Evolutionary conservation across 2,797 vertebrate species (phyloP).

Genomic region (Enteromius viviparus): DNA sequence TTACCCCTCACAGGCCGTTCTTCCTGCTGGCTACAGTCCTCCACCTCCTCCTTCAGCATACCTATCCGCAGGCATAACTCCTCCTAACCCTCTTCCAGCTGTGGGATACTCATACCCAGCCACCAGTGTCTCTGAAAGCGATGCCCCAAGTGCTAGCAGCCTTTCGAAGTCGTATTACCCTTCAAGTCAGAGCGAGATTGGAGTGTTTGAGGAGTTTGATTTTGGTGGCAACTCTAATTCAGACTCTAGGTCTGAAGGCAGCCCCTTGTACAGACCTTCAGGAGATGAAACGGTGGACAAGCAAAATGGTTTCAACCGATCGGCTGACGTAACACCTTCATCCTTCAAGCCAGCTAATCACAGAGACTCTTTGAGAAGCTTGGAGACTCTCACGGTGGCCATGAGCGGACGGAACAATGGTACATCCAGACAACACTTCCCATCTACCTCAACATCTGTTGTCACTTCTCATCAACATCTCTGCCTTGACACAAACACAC

Average conservation of each 20-base stretch:
- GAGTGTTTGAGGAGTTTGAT: slow-evolving; percentile 92
- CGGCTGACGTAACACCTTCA: slow-evolving; percentile 86
- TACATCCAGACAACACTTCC: slow-evolving; percentile 46
- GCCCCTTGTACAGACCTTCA: slow-evolving; percentile 92
- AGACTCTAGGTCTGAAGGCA: slow-evolving; percentile 71
- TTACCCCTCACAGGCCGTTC: slow-evolving; percentile 89
- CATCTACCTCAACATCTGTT: slow-evolving; percentile 58
- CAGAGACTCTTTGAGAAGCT: slow-evolving; percentile 52
- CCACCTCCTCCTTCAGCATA: slow-evolving; percentile 91
- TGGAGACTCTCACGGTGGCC: slow-evolving; percentile 54
- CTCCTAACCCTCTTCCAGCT: slow-evolving; percentile 90
- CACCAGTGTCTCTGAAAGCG: slow-evolving; percentile 87
- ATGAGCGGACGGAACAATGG: slow-evolving; percentile 38
- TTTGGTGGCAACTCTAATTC: slow-evolving; percentile 74
- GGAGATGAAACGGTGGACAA: slow-evolving; percentile 73
- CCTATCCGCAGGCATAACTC: slow-evolving; percentile 93
- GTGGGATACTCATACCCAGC: slow-evolving; percentile 92
- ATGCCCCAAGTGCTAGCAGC: slow-evolving; percentile 90
- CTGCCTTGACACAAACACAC: slow-evolving; percentile 78
- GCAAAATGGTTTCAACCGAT: slow-evolving; percentile 90
- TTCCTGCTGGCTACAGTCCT: slow-evolving; percentile 93
- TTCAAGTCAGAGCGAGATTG: slow-evolving; percentile 92
- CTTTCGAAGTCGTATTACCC: slow-evolving; percentile 97
- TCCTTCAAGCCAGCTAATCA: slow-evolving; percentile 82
- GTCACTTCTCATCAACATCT: slow-evolving; percentile 78